These are phyloP conservation scores for Melanotaenia duboulayi DNA, from an alignment of 2,113 vertebrate genomes.

Conservation along the genomic window DNA sequence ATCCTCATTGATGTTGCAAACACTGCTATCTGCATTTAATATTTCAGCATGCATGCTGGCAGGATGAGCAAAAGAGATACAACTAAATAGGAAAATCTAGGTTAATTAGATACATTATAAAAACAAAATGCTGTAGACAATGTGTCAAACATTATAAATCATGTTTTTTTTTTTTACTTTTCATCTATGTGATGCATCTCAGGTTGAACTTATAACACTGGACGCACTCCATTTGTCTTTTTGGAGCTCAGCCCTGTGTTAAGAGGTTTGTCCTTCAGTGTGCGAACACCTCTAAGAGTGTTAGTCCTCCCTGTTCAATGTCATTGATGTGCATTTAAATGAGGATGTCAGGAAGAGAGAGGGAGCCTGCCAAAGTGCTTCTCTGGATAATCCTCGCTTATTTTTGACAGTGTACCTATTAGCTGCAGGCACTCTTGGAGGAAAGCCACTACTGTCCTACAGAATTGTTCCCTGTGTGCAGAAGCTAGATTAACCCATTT, in stretches of 20 bases:
- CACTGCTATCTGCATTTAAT: not conserved
- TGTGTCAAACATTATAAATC: not conserved
- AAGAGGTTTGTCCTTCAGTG: conserved; percentile 34
- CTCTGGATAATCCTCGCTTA: conserved; percentile 52
- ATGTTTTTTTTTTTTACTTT: not conserved
- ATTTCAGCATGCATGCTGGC: not conserved
- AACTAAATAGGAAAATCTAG: not conserved
- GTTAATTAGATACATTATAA: not conserved
- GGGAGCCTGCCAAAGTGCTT: conserved; percentile 46
- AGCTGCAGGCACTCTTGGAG: conserved; percentile 25
- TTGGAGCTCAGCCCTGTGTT: conserved; percentile 5
- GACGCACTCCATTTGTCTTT: not conserved
- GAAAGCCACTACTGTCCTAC: conserved; percentile 9
- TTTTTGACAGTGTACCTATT: conserved; percentile 32
- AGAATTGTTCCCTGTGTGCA: not conserved
- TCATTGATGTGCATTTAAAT: conserved; percentile 29
- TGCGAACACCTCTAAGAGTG: conserved; percentile 4
- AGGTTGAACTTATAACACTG: not conserved
- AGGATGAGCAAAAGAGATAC: not conserved
- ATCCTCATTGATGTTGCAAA: not conserved
- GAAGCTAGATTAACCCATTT: conserved; percentile 12
- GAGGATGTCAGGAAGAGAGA: conserved; percentile 32
- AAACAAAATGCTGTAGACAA: not conserved
- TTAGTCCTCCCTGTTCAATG: conserved; percentile 18
- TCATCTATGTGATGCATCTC: not conserved